Evolutionary conservation across 2,113 vertebrate genomes (phyloP).

Genomic region (Colistium nudipinnis): DNA sequence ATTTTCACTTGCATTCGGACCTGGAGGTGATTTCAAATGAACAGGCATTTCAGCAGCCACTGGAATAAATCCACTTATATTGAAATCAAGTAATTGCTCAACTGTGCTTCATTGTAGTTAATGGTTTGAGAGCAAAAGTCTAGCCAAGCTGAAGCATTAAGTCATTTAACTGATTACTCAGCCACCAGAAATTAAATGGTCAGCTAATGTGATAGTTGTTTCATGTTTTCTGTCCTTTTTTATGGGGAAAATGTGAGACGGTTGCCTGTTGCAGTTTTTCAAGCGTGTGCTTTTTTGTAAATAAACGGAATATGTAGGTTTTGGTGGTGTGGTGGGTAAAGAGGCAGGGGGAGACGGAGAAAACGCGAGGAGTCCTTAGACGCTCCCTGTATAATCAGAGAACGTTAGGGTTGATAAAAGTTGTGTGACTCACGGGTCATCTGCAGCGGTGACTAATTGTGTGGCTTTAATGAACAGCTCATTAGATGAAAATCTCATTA

Average conservation of each 20-base stretch:
- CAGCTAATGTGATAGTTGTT: neutral
- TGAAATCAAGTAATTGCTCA: neutral
- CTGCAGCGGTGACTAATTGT: conserved; percentile 50
- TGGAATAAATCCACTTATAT: neutral
- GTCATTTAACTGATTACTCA: neutral
- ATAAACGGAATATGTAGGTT: neutral
- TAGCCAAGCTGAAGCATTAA: neutral
- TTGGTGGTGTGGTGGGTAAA: conserved; percentile 1
- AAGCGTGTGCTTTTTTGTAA: neutral
- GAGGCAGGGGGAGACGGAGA: neutral
- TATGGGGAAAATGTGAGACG: neutral
- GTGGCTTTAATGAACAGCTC: conserved; percentile 70
- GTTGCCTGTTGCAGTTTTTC: neutral
- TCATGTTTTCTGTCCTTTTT: neutral
- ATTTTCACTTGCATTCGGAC: neutral
- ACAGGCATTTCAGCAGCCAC: neutral
- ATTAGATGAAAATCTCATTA: conserved; percentile 71
- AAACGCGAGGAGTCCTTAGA: neutral
- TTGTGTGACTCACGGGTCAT: conserved; percentile 1
- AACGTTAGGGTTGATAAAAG: conserved; percentile 33
- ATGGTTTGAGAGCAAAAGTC: neutral
- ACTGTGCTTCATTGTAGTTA: neutral
- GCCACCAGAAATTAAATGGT: too few species aligned
- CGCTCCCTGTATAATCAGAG: conserved; percentile 18
- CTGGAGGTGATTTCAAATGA: neutral